Base-by-base conservation (phyloP, 2,888 invertebrate genomes). In the Phyllotreta cruciferae region DNA sequence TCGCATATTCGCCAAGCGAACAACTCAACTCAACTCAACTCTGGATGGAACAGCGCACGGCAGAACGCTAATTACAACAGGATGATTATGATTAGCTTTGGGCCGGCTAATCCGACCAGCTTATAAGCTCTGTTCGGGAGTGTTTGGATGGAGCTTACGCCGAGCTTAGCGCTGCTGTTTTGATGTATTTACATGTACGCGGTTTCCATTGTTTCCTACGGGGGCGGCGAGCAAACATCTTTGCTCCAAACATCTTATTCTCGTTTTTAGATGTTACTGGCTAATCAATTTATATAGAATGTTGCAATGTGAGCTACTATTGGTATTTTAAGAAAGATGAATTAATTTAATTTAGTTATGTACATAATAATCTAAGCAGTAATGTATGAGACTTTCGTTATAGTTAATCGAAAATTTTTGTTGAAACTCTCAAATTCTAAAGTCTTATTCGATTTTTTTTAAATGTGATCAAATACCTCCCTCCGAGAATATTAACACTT, bases 41-140 rank as follows among this genome's bases (percentile, higher is more conserved):
- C 36, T 56, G 55, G 24, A 56, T 39, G 50, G 52, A 60, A 53
- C 57, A 60, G 39, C 39, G 58, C 55, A 63, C 54, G 56, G 63
- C 63, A 60, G 60, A 68, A 63, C 77, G 75, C 77, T 80, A 81
- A 81, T 81, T 81, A 80, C 80, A 37, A 37, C 37, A 73, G 75
- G 73, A 78, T 79, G 79, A 80, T 81, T 81, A 81, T 79, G 81
- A 81, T 81, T 81, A 81, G 80, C 80, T 79, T 79, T 79, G 75
- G 78, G 79, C 76, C 76, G 75, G 78, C 77, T 79, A 79, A 80
- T 76, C 79, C 73, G 74, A 71, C 71, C 75, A 74, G 80, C 79
- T 79, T 80, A 79, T 76, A 74, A 76, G 80, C 80, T 80, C 79
- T 78, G 73, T 71, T 74, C 75, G 73, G 71, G 75, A 78, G 78